These are phyloP conservation scores for Peromyscus polionotus DNA, from an alignment of 2,113 vertebrate species.

Conservation along the genomic window DNA sequence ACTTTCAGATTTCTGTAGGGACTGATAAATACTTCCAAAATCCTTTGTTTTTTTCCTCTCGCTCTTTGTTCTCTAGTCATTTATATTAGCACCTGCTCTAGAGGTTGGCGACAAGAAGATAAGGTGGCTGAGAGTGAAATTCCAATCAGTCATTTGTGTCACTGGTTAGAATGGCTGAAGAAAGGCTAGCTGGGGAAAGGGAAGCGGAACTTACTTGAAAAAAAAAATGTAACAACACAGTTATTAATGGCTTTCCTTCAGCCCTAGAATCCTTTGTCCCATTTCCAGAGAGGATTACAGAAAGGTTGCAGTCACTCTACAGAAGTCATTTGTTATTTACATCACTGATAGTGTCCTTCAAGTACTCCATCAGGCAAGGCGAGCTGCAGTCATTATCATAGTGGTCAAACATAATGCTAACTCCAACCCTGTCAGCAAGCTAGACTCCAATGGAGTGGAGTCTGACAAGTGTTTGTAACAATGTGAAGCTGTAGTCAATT, in stretches of 20 bases:
- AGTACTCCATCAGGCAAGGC: not conserved
- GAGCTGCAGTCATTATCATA: not conserved
- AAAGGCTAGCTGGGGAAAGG: constrained; percentile 31
- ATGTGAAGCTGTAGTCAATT: not conserved
- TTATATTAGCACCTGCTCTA: constrained; percentile 37
- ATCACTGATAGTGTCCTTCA: not conserved
- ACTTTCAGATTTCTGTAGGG: constrained; percentile 40
- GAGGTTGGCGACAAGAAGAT: constrained; percentile 47
- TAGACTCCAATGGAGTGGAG: not conserved
- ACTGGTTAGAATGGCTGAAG: not conserved
- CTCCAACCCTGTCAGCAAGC: not conserved
- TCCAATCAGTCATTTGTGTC: constrained; percentile 45
- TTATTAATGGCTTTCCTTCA: constrained; percentile 33
- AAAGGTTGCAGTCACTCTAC: not conserved
- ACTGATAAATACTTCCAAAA: not conserved
- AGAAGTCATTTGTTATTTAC: not conserved
- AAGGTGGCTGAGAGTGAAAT: constrained; percentile 41
- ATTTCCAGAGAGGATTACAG: not conserved
- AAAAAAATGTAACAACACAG: not conserved
- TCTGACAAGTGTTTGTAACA: not conserved
- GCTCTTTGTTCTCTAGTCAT: constrained; percentile 23
- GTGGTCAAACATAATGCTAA: not conserved
- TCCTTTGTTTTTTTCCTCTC: not conserved
- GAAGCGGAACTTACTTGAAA: constrained; percentile 14
- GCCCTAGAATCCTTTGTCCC: not conserved